Evolutionary conservation across 2,888 invertebrate species (phyloP), one percentile per base, ranked within the genome.

Genomic region (Pseudococcus longispinus): DNA sequence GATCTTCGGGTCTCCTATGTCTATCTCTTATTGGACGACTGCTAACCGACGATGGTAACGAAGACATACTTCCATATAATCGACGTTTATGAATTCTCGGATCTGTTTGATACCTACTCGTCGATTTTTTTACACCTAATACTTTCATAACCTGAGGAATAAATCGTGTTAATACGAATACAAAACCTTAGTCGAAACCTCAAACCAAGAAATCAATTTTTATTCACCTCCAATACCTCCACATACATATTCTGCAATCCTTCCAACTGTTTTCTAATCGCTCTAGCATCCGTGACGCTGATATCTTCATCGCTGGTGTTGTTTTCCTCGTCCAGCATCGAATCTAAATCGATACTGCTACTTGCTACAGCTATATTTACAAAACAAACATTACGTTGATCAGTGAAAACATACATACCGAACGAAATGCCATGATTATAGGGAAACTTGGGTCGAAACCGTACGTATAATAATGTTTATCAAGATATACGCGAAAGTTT

Each of bases 211-310:
- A 37, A 2, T 37, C 9, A 9, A 37, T 37, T 37, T 37, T 37
- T 37, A 37, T 37, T 37, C 37, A 37, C 37, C 37, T 37, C 37
- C 9, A 37, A 37, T 37, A 96, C 96, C 92, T 96, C 96, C 0
- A 95, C 95, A 90, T 96, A 96, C 96, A 96, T 96, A 89, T 93
- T 94, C 92, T 96, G 96, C 5, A 96, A 91, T 0, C 96, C 96
- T 90, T 96, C 94, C 51, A 96, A 91, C 90, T 96, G 96, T 88
- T 95, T 93, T 32, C 96, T 92, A 88, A 96, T 96, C 46, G 95
- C 94, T 89, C 95, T 92, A 11, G 90, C 90, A 83, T 91, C 91
- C 84, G 90, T 90, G 6, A 90, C 90, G 0, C 94, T 94, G 60
- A 95, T 95, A 18, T 95, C 92, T 90, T 96, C 96, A 0, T 91